A percentile compares a stretch with the other conserved stretches of the same genome.
These are phyloP conservation scores for Megaceryle maxima DNA, from an alignment of 2,113 vertebrate genomes.

Conservation along the genomic window DNA sequence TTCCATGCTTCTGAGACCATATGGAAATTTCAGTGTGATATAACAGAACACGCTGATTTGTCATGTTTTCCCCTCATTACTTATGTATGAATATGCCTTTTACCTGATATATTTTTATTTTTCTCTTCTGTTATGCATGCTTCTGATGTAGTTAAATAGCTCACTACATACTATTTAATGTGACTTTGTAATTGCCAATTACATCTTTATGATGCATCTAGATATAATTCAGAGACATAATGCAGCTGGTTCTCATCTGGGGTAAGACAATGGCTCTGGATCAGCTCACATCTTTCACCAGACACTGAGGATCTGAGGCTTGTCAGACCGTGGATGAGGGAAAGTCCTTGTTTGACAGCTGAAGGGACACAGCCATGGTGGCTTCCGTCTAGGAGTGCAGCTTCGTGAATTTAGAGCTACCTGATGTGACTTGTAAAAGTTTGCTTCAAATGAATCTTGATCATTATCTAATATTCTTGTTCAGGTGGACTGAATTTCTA, in stretches of 20 bases:
- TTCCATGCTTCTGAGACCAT: neutral
- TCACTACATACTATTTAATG: neutral
- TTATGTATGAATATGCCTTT: neutral
- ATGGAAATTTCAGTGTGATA: neutral
- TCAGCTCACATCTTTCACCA: neutral
- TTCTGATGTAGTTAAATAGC: neutral
- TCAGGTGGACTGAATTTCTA: neutral
- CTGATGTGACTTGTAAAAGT: neutral
- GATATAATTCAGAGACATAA: neutral
- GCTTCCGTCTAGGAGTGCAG: neutral
- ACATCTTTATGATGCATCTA: neutral
- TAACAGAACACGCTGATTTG: neutral
- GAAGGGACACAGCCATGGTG: neutral
- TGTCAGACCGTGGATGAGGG: neutral
- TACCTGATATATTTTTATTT: neutral
- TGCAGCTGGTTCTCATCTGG: neutral
- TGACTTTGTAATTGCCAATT: neutral
- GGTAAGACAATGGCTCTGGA: neutral
- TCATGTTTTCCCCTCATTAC: neutral
- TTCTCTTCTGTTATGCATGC: neutral
- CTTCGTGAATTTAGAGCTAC: neutral
- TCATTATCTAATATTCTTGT: neutral
- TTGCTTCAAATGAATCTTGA: neutral
- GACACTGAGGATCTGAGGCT: neutral
- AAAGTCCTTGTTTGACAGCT: neutral